Conservation (phyloP, 2,113 vertebrate species). For the Casuarius casuarius region DNA sequence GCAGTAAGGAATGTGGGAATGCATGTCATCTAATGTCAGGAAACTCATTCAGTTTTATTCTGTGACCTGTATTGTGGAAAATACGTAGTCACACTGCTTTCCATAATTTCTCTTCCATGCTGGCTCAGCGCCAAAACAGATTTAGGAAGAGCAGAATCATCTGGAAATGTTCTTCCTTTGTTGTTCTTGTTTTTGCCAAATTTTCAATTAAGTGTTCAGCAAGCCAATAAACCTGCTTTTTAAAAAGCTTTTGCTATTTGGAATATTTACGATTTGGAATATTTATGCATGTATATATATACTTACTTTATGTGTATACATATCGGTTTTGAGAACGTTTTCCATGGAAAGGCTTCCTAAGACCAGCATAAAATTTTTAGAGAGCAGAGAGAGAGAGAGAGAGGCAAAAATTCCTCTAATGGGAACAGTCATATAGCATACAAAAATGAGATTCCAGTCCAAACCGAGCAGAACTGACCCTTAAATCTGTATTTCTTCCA, state of each 20-base stretch:
- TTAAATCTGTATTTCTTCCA: background rate
- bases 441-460: background rate
- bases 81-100: background rate
- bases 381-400: background rate
- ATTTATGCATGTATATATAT: background rate
- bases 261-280: background rate
- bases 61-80: conserved; percentile 41
- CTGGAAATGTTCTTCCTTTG: conserved; percentile 31
- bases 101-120: conserved; percentile 2
- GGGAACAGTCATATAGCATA: background rate
- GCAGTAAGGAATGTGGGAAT: background rate
- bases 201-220: conserved; percentile 35
- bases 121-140: conserved; percentile 38
- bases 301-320: background rate
- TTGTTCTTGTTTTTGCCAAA: conserved; percentile 35
- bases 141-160: conserved; percentile 41
- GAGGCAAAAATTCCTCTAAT: background rate
- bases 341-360: conserved; percentile 1
- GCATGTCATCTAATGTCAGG: background rate
- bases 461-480: background rate
- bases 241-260: background rate
- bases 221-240: conserved; percentile 28
- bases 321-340: conserved; percentile 37
- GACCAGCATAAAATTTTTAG: background rate
- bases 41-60: background rate